phyloP scores from a whole-genome alignment of 2,888 invertebrate genomes.

The Lasius fuliginosus region DNA sequence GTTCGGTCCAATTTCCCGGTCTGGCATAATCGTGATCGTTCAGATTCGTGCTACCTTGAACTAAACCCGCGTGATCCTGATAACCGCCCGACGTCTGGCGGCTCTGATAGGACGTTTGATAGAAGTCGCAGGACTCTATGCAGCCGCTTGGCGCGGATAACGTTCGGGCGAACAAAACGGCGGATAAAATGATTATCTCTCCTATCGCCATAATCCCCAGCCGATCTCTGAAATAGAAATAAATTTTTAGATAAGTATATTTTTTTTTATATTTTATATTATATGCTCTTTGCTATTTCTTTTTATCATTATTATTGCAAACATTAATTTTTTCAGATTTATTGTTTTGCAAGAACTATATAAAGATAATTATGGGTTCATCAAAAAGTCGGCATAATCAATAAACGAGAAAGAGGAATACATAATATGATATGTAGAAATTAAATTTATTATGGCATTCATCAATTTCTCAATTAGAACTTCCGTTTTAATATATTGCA shows the following conservation, averaged over 20 bases:
- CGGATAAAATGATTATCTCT: slow-evolving; percentile 68
- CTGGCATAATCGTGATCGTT: slow-evolving; percentile 68
- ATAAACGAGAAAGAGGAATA: slow-evolving; percentile 1
- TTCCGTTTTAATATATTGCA: not conserved
- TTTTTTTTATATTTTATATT: not conserved
- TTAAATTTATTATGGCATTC: slow-evolving; percentile 4
- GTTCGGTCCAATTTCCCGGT: slow-evolving; percentile 82
- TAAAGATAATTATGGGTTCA: slow-evolving; percentile 25
- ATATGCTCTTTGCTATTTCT: not conserved
- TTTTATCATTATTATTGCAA: slow-evolving; percentile 7
- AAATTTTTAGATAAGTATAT: no score
- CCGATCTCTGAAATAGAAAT: slow-evolving; percentile 57
- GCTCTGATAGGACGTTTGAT: slow-evolving; percentile 53
- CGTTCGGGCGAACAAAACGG: slow-evolving; percentile 69
- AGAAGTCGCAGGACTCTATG: slow-evolving; percentile 68
- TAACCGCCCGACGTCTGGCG: slow-evolving; percentile 44
- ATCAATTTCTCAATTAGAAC: not conserved
- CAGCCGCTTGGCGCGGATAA: slow-evolving; percentile 77
- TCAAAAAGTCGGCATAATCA: slow-evolving; percentile 7
- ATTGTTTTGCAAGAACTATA: not conserved
- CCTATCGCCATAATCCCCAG: slow-evolving; percentile 63
- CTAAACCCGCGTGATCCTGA: slow-evolving; percentile 52
- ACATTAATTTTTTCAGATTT: slow-evolving; percentile 11
- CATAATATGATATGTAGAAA: slow-evolving; percentile 1
- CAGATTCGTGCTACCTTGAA: slow-evolving; percentile 48